Percentiles rank a stretch among this genome's conserved stretches.
phyloP scores from a whole-genome alignment of 2,888 invertebrate genomes.

The Theodoxus fluviatilis region DNA sequence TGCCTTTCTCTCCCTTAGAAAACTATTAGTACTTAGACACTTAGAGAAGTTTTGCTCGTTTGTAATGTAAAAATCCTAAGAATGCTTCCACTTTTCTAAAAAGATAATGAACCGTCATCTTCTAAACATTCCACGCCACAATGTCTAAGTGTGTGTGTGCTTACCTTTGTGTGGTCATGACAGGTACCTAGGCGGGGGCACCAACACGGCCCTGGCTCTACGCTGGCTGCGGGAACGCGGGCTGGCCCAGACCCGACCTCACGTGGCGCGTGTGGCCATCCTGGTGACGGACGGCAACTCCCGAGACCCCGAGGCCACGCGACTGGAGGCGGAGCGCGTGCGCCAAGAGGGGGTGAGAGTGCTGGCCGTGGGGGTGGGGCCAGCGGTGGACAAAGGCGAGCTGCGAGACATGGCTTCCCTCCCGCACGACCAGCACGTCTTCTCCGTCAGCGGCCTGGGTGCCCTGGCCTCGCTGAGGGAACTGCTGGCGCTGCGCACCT shows the following conservation, averaged over 20 bases:
- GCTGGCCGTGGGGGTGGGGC: slow-evolving; percentile 54
- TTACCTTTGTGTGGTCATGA: no score
- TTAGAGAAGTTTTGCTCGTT: no score
- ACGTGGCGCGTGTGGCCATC: slow-evolving; percentile 47
- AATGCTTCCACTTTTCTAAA: no score
- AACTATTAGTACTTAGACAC: no score
- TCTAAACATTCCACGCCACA: no score
- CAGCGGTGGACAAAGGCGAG: slow-evolving; percentile 41
- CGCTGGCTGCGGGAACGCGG: slow-evolving; percentile 38
- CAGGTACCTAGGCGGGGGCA: slow-evolving; percentile 38
- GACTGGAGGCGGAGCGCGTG: slow-evolving; percentile 39
- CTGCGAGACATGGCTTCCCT: slow-evolving; percentile 47
- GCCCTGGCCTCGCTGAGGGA: slow-evolving; percentile 48
- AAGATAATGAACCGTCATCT: no score
- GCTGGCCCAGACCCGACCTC: slow-evolving; percentile 33
- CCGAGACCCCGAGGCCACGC: slow-evolving; percentile 40
- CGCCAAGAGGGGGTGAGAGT: slow-evolving; percentile 42
- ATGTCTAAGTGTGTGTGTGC: no score
- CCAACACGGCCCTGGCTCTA: slow-evolving; percentile 42
- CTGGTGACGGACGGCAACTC: slow-evolving; percentile 56
- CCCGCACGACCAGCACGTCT: slow-evolving; percentile 43
- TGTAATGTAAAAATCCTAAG: no score
- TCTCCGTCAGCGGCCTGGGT: slow-evolving; percentile 45
- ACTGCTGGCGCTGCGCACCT: slow-evolving; percentile 46
- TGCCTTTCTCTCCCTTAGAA: no score